Evolutionary conservation across 2,797 vertebrate genomes (phyloP).

Genomic region (Zalophus californianus): DNA sequence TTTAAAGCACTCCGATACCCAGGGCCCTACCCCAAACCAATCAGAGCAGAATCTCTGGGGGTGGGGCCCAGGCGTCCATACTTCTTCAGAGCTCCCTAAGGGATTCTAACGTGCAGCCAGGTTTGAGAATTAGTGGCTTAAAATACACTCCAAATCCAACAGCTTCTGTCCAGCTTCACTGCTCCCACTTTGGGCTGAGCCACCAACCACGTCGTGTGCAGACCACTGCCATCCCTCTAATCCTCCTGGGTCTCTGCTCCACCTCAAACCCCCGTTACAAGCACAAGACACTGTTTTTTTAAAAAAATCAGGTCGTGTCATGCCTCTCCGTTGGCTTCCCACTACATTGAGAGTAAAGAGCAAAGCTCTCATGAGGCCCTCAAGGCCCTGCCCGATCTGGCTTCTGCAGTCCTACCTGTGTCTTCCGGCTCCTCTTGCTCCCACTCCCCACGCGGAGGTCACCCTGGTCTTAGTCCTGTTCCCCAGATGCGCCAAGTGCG

Average conservation of each 20-base stretch:
- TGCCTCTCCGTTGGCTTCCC: background rate
- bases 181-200: background rate
- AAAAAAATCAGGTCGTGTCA: background rate
- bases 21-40: background rate
- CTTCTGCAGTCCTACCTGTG: background rate
- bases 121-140: background rate
- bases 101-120: background rate
- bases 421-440: background rate
- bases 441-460: accelerated
- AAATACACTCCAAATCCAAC: background rate
- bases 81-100: slow-evolving; percentile 6
- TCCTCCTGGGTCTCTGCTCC: too few relatives aligned
- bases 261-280: background rate
- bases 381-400: background rate
- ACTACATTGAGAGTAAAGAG: background rate
- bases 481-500: background rate
- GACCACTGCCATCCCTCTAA: too few relatives aligned
- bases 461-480: background rate
- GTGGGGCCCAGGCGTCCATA: background rate
- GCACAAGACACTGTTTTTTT: background rate
- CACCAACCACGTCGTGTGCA: accelerated
- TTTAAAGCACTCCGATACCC: background rate
- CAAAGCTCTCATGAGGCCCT: background rate
- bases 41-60: background rate
- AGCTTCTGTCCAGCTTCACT: background rate